Evolutionary conservation across 1,140 invertebrate species (phyloP).

Genomic region (Galendromus occidentalis): DNA sequence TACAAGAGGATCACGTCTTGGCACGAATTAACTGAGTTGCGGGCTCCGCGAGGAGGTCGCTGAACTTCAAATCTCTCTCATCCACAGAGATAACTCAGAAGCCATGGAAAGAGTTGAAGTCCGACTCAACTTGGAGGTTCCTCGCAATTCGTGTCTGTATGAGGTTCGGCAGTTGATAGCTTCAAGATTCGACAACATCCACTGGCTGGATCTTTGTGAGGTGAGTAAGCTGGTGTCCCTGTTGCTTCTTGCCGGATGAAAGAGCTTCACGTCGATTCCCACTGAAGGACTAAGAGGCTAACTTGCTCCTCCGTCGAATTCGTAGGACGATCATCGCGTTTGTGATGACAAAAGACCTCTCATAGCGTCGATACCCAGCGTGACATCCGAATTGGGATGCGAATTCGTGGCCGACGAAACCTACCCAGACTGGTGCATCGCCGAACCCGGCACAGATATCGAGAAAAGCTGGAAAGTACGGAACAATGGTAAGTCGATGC

Average conservation of each 20-base stretch:
- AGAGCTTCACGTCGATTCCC: too few relatives aligned
- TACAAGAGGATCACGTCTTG: too few relatives aligned
- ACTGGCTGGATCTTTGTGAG: conserved; percentile 6
- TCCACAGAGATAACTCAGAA: too few relatives aligned
- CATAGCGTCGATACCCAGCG: not conserved
- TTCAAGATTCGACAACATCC: not conserved
- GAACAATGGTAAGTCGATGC: not conserved
- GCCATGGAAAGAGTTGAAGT: not conserved
- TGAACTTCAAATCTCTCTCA: too few relatives aligned
- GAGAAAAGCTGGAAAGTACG: conserved; percentile 2
- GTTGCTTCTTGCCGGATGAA: not conserved
- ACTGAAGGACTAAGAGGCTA: too few relatives aligned
- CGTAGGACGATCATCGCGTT: not conserved
- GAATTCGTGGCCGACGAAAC: not conserved
- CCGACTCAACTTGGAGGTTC: not conserved
- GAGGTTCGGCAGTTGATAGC: not conserved
- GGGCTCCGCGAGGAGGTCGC: too few relatives aligned
- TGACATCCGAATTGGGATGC: not conserved
- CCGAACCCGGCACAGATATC: not conserved
- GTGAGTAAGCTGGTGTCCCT: not conserved
- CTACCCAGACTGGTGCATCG: conserved; percentile 1
- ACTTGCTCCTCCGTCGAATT: too few relatives aligned
- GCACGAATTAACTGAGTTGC: too few relatives aligned
- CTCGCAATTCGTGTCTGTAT: not conserved
- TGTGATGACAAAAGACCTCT: not conserved